A percentile compares a stretch with the other conserved stretches of the same genome.
Conservation (phyloP, 2,888 invertebrate species). For the Craniophora ligustri region DNA sequence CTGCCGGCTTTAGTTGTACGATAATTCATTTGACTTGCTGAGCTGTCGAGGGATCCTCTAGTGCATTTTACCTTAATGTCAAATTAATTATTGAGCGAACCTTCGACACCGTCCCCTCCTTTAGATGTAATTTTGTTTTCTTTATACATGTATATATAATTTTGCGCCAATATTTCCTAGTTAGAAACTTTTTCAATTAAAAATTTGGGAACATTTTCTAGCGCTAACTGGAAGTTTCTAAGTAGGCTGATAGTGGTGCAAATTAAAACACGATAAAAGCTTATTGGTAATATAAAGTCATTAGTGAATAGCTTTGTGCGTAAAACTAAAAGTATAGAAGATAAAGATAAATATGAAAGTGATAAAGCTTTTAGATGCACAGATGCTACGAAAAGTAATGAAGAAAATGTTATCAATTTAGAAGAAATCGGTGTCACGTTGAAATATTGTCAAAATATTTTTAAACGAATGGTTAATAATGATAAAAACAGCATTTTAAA, state of each 20-base stretch:
- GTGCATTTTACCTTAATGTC: slow-evolving; percentile 62
- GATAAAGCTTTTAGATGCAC: slow-evolving; percentile 54
- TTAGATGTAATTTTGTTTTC: slow-evolving; percentile 43
- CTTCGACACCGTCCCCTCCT: slow-evolving; percentile 75
- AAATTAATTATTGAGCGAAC: slow-evolving; percentile 71
- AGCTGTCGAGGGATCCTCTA: slow-evolving; percentile 79
- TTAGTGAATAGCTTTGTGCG: slow-evolving; percentile 60
- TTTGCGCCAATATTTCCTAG: slow-evolving; percentile 58
- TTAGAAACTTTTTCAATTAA: slow-evolving; percentile 21
- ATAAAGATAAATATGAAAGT: slow-evolving; percentile 32
- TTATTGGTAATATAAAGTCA: slow-evolving; percentile 54
- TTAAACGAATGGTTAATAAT: slow-evolving; percentile 1
- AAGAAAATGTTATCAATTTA: slow-evolving; percentile 32
- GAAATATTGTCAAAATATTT: slow-evolving; percentile 61
- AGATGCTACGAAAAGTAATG: slow-evolving; percentile 40
- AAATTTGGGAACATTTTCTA: slow-evolving; percentile 1
- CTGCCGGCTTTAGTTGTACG: slow-evolving; percentile 65
- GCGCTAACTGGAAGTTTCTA: slow-evolving; percentile 18
- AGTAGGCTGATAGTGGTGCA: slow-evolving; percentile 64
- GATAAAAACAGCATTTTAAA: too few relatives aligned
- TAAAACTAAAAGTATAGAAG: slow-evolving; percentile 44
- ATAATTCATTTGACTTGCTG: slow-evolving; percentile 88
- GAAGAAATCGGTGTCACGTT: slow-evolving; percentile 41
- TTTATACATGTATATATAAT: slow-evolving; percentile 36
- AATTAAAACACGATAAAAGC: slow-evolving; percentile 60